phyloP scores from a whole-genome alignment of 2,113 vertebrate species.

The Psophia crepitans region DNA sequence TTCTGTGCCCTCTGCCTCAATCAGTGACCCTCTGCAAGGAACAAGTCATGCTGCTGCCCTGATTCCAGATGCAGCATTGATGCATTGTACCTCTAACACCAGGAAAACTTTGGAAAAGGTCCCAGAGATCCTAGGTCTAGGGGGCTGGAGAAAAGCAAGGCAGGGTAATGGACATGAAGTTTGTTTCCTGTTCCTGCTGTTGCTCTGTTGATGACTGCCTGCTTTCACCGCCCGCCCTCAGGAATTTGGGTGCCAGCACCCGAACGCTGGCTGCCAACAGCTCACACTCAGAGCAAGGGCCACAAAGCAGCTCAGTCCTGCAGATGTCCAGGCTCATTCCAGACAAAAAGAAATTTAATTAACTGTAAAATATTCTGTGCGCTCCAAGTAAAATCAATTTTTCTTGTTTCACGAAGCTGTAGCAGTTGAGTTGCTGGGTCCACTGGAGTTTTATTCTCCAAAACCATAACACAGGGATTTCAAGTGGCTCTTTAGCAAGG shows the following conservation, averaged over 20 bases:
- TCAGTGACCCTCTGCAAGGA: not conserved
- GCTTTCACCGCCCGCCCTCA: fast-evolving
- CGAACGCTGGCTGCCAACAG: fast-evolving
- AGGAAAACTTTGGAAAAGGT: not conserved
- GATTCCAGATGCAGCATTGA: not conserved
- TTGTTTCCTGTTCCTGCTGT: not conserved
- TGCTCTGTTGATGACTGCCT: not conserved
- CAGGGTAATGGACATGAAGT: not conserved
- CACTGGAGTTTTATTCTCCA: not conserved
- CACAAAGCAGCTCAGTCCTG: not conserved
- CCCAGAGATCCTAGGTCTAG: not conserved
- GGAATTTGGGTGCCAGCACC: not conserved
- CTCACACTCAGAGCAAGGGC: not conserved
- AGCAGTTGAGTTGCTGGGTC: not conserved
- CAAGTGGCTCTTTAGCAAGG: not conserved
- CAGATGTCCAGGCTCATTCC: not conserved
- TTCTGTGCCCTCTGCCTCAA: not conserved
- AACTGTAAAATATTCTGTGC: not conserved
- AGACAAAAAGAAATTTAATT: not conserved
- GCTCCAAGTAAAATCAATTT: not conserved
- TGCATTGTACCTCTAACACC: fast-evolving
- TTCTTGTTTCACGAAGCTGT: not conserved
- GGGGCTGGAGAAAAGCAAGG: not conserved
- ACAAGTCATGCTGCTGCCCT: not conserved
- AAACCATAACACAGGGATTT: not conserved